Evolutionary conservation across 2,797 vertebrate genomes (phyloP).

Genomic region (Fundulus diaphanus): DNA sequence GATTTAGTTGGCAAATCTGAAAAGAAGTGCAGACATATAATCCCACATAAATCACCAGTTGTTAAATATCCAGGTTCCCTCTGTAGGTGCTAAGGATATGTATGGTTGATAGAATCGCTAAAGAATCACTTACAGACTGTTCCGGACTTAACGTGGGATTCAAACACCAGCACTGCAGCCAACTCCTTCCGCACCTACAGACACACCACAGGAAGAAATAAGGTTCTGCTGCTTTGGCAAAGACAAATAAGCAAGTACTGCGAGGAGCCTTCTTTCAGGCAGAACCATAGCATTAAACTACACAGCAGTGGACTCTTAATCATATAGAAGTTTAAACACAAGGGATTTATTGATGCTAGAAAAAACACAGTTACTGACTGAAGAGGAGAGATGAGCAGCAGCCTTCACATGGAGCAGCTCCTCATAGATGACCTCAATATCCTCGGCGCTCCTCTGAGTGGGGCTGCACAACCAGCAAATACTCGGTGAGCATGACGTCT

Average conservation of each 20-base stretch:
- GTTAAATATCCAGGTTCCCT: neutral
- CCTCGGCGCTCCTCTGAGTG: constrained; percentile 89
- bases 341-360: neutral
- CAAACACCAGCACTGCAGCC: constrained; percentile 92
- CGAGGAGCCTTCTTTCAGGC: too few relatives aligned
- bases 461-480: constrained; percentile 76
- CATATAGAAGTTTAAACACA: neutral
- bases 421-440: constrained; percentile 95
- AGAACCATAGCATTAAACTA: neutral
- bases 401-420: constrained; percentile 95
- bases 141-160: constrained; percentile 91
- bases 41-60: neutral
- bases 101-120: constrained; percentile 34
- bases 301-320: neutral
- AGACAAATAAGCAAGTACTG: neutral
- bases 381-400: constrained; percentile 93
- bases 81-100: constrained; percentile 7
- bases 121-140: constrained; percentile 89
- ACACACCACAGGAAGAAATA: constrained; percentile 20
- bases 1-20: neutral
- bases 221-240: constrained; percentile 5
- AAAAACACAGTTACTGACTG: constrained; percentile 79
- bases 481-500: neutral
- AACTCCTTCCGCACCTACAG: constrained; percentile 92
- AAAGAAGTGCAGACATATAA: neutral